phyloP scores from a whole-genome alignment of 1,140 invertebrate species.

The Drosophila simulans region DNA sequence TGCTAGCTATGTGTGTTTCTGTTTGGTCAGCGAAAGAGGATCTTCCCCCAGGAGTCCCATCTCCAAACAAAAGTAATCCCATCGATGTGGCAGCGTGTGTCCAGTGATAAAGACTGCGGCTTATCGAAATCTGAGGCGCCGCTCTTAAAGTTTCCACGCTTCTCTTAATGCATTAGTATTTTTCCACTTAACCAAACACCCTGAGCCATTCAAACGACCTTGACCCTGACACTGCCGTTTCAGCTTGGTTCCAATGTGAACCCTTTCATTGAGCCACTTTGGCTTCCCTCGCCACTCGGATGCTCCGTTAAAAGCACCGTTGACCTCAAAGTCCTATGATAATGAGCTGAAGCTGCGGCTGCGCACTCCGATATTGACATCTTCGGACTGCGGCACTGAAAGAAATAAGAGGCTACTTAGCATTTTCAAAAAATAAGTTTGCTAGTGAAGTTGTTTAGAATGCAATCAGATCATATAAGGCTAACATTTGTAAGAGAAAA shows the following conservation, averaged over 20 bases:
- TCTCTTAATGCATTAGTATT: constrained; percentile 44
- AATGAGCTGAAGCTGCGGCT: constrained; percentile 19
- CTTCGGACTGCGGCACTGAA: neutral
- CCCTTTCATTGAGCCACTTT: constrained; percentile 43
- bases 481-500: neutral
- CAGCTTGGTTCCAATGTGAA: constrained; percentile 18
- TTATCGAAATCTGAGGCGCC: neutral
- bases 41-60: constrained; percentile 15
- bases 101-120: neutral
- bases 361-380: constrained; percentile 9
- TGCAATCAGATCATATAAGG: no score
- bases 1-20: constrained; percentile 35
- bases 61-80: constrained; percentile 2
- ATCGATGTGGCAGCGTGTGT: neutral
- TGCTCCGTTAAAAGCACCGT: constrained; percentile 72
- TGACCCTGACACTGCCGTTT: constrained; percentile 62
- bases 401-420: neutral
- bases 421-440: no score
- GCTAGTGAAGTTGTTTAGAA: no score
- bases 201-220: constrained; percentile 28
- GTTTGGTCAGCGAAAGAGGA: constrained; percentile 26
- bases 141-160: constrained; percentile 45
- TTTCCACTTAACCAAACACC: constrained; percentile 42
- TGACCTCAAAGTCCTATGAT: constrained; percentile 56
- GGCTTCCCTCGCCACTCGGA: constrained; percentile 13